Evolutionary conservation across 1,140 invertebrate species (phyloP), one percentile per base, ranked within the genome.

Genomic region (Gonatopus flavifemur): DNA sequence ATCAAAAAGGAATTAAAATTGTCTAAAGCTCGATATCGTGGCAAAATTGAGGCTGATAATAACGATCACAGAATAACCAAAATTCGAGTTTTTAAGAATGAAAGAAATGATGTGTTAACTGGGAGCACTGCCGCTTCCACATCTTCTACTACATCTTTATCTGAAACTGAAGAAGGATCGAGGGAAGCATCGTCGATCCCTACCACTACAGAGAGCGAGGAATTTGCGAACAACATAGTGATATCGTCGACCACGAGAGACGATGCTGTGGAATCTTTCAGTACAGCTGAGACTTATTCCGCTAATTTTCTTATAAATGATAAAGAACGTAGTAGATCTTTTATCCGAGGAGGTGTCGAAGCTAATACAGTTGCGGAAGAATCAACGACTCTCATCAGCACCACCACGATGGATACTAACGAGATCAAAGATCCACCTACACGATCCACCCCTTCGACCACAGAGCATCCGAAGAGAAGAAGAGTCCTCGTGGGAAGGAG

Each of bases 401-500:
- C n/a, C n/a, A n/a, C n/a, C n/a, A n/a, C n/a, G n/a, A n/a, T n/a
- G n/a, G n/a, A n/a, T n/a, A n/a, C n/a, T n/a, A n/a, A n/a, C n/a
- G n/a, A n/a, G n/a, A n/a, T n/a, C n/a, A n/a, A n/a, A n/a, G n/a
- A n/a, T n/a, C n/a, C n/a, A n/a, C n/a, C n/a, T n/a, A n/a, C n/a
- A n/a, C n/a, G n/a, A n/a, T n/a, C n/a, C n/a, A n/a, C n/a, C n/a
- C n/a, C n/a, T n/a, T n/a, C n/a, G n/a, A n/a, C n/a, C 30, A 46
- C 48, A n/a, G n/a, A n/a, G n/a, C n/a, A n/a, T 13, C 40, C 57
- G 9, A 63, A 25, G 28, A 67, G 57, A 19, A 60, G 62, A 13
- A 69, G 67, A 32, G 42, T 73, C 4, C 12, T 72, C 1, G 9
- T 67, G 8, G 59, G 57, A 42, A 66, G 57, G 38, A 50, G 63